Evolutionary conservation across 2,113 vertebrate genomes (phyloP), one percentile per base, ranked within the genome.

Genomic region (Piliocolobus tephrosceles): DNA sequence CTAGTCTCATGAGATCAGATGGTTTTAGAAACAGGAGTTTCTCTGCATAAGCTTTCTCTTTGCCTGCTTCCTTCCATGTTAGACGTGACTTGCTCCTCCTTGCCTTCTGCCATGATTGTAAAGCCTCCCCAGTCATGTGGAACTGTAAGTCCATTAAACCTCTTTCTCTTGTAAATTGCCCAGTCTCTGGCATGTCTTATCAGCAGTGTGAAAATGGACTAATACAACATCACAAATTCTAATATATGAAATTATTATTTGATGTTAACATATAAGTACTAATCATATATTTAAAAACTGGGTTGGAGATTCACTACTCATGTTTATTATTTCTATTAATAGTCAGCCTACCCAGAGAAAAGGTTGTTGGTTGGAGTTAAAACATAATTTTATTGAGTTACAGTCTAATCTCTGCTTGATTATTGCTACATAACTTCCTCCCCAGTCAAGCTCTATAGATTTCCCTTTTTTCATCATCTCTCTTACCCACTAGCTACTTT

Each of bases 251-350:
- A 22, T 94, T 82, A 61, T 81, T 95, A 81, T 58, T 89, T 96
- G 1, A 32, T 16, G 2, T 88, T 90, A 13, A 88, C 94, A 93
- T 8, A 35, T 52, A 22, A 3, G 0, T 94, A 43, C 81, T 91
- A 23, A 80, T 70, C 38, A 90, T 93, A 27, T 89, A 87, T 58
- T 96, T 97, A 25, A 96, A 91, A 11, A 3, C 40, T 66, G 47
- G 2, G 5, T 79, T 94, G 10, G 16, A 88, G 38, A 0, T 50
- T 90, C 16, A 61, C 3, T 27, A 9, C 25, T 14, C 30, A 38
- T 11, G 25, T 5, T 84, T 95, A 40, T 32, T 94, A 40, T 32
- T 83, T 66, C 25, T 80, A 14, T 82, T 94, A 68, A 72, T 89
- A 96, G 93, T 94, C 58, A 55, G 7, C 13, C 23, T 70, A 64